These are phyloP conservation scores for Esox masquinongy DNA, from an alignment of 2,797 vertebrate species.

Conservation along the genomic window DNA sequence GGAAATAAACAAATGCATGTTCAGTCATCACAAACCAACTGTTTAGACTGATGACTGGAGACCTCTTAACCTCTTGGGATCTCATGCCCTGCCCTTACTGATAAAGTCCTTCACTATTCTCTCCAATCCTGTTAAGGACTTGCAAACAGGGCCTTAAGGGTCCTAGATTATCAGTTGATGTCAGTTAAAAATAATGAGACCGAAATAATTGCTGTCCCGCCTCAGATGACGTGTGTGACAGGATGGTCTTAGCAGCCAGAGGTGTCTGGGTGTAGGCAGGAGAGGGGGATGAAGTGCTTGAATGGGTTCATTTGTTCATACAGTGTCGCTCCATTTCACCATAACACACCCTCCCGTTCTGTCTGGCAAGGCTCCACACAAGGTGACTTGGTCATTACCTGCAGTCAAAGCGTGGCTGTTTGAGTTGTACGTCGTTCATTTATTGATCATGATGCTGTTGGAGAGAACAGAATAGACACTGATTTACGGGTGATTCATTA, in stretches of 20 bases:
- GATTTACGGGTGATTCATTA: background rate
- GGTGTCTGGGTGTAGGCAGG: slow-evolving; percentile 3
- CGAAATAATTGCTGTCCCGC: slow-evolving; percentile 18
- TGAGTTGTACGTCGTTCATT: background rate
- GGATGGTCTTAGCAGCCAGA: background rate
- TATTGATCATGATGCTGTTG: background rate
- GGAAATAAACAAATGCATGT: background rate
- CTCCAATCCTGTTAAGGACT: slow-evolving; percentile 33
- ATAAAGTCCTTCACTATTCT: slow-evolving; percentile 9
- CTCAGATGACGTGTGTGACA: slow-evolving; percentile 10
- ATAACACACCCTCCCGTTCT: background rate
- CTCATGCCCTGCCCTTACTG: slow-evolving; percentile 19
- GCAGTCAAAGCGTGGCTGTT: background rate
- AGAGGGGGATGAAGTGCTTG: background rate
- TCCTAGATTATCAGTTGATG: slow-evolving; percentile 33
- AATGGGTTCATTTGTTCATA: background rate
- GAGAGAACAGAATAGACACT: background rate
- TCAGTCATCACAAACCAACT: background rate
- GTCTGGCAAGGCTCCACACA: background rate
- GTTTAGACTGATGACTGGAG: background rate
- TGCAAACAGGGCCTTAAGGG: slow-evolving; percentile 29
- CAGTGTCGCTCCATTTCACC: background rate
- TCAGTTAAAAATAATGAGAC: slow-evolving; percentile 33
- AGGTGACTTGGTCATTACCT: background rate
- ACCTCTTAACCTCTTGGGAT: slow-evolving; percentile 17